These are phyloP conservation scores for Anoplius nigerrimus DNA, from an alignment of 2,888 invertebrate species.

Conservation along the genomic window DNA sequence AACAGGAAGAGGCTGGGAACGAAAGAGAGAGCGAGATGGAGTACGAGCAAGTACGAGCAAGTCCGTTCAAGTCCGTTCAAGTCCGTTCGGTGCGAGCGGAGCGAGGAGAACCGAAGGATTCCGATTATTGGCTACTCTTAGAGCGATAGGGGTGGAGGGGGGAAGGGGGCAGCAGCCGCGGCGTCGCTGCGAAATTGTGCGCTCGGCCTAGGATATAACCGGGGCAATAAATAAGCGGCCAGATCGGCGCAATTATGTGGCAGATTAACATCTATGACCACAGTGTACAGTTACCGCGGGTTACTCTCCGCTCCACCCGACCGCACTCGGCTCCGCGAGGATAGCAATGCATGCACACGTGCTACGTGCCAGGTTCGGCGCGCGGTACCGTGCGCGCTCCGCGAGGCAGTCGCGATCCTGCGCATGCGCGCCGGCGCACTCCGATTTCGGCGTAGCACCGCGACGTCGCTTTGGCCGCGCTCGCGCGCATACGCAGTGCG, in stretches of 20 bases:
- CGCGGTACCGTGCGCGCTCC: slow-evolving; percentile 27
- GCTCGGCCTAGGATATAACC: slow-evolving; percentile 13
- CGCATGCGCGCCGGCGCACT: no score
- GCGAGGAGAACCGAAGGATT: not conserved
- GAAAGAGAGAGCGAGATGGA: no score
- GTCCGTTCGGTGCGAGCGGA: no score
- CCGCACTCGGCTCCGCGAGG: slow-evolving; percentile 16
- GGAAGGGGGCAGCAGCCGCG: slow-evolving; percentile 25
- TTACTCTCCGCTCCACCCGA: slow-evolving; percentile 8
- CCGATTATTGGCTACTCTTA: slow-evolving; percentile 33
- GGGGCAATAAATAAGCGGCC: slow-evolving; percentile 37
- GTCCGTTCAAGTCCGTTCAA: no score
- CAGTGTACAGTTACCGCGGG: slow-evolving; percentile 36
- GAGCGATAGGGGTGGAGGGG: slow-evolving; percentile 26
- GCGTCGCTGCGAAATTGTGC: slow-evolving; percentile 10
- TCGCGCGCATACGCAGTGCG: no score
- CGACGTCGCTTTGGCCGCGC: no score
- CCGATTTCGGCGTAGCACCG: no score
- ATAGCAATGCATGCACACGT: slow-evolving; percentile 5
- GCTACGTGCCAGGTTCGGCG: slow-evolving; percentile 17
- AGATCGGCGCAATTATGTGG: slow-evolving; percentile 48
- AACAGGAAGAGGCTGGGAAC: no score
- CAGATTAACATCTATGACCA: slow-evolving; percentile 51
- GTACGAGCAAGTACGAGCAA: no score
- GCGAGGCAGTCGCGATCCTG: not conserved